These are phyloP conservation scores for Cottoperca gobio DNA, from an alignment of 2,797 vertebrate species.

Conservation along the genomic window DNA sequence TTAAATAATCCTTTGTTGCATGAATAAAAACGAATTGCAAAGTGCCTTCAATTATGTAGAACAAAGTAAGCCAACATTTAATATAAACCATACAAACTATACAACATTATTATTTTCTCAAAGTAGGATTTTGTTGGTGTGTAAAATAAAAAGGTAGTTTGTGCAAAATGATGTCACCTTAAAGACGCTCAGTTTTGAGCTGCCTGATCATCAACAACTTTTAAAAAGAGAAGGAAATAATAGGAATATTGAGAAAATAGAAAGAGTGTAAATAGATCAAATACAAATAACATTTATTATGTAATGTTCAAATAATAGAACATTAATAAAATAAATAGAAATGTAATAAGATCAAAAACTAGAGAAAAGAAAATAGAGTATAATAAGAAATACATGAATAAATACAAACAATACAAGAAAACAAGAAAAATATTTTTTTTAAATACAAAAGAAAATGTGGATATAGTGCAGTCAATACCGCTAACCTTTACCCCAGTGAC, in stretches of 20 bases:
- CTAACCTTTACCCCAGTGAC: slow-evolving; percentile 52
- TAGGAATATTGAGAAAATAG: neutral
- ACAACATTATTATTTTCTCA: neutral
- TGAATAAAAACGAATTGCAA: no score
- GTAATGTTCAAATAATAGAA: no score
- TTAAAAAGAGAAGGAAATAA: neutral
- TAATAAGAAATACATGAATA: neutral
- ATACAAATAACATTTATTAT: neutral
- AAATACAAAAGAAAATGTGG: neutral
- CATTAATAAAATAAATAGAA: neutral
- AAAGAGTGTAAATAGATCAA: neutral
- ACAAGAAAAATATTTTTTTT: neutral
- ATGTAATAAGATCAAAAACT: neutral
- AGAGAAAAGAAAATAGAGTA: neutral
- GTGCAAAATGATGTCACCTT: neutral
- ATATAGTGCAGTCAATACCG: neutral
- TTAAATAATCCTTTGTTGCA: neutral
- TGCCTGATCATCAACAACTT: no score
- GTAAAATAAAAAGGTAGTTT: neutral
- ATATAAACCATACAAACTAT: neutral
- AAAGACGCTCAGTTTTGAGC: neutral
- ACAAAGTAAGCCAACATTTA: neutral
- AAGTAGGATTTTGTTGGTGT: neutral
- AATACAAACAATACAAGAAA: neutral
- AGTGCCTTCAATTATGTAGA: neutral